Conservation (phyloP, 2,797 vertebrate species). For the Phrynocephalus vlangalii region DNA sequence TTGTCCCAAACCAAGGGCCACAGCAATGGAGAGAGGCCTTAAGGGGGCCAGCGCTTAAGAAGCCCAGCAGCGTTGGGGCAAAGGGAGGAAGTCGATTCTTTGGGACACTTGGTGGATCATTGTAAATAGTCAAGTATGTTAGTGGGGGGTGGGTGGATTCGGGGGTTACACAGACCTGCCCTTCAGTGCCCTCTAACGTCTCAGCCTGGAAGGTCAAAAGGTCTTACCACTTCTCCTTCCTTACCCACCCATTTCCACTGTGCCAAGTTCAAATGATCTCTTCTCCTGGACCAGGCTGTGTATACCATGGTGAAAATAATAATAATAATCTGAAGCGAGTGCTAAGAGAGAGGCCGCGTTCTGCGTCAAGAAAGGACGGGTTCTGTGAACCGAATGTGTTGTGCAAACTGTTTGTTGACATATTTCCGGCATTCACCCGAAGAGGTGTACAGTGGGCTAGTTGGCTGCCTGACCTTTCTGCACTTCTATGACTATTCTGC, state of each 20-base stretch:
- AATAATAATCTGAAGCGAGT: background rate
- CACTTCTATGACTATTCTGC: background rate
- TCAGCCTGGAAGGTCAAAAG: background rate
- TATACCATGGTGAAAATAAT: background rate
- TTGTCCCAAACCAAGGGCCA: slow-evolving; percentile 48
- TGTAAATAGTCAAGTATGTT: slow-evolving; percentile 12
- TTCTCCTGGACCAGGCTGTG: background rate
- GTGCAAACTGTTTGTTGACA: background rate
- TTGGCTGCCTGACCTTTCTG: background rate
- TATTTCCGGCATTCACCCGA: background rate
- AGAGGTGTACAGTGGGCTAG: background rate
- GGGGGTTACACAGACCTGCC: background rate
- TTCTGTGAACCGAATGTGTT: background rate
- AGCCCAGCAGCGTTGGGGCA: background rate
- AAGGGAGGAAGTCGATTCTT: background rate
- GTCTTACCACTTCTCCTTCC: background rate
- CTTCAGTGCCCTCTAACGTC: background rate
- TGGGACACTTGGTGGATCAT: background rate
- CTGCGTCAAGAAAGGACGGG: background rate
- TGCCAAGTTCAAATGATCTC: background rate
- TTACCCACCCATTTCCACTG: too few relatives aligned
- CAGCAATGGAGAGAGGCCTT: slow-evolving; percentile 39
- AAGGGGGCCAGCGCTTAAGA: background rate
- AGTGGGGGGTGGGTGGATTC: background rate
- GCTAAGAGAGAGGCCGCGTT: background rate